phyloP scores from a whole-genome alignment of 2,113 vertebrate genomes.

The Hassar affinis region DNA sequence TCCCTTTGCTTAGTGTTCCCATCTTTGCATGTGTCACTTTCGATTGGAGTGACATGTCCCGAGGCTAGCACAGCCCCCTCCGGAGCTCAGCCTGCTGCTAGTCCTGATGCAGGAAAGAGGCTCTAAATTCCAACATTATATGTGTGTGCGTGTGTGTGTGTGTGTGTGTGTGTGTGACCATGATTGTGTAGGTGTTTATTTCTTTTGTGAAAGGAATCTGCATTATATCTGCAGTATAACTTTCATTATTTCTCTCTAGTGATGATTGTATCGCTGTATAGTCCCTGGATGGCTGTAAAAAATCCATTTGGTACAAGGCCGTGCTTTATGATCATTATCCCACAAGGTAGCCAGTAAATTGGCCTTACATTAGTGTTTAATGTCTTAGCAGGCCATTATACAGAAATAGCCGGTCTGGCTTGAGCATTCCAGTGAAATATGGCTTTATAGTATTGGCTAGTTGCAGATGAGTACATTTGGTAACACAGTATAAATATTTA shows the following conservation, averaged over 20 bases:
- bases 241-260: slow-evolving; percentile 28
- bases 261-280: background rate
- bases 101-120: slow-evolving; percentile 68
- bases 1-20: slow-evolving; percentile 39
- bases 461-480: slow-evolving; percentile 1
- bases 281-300: slow-evolving; percentile 29
- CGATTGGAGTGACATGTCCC: slow-evolving; percentile 75
- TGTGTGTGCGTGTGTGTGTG: slow-evolving; percentile 31
- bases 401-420: slow-evolving; percentile 20
- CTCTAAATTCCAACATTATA: slow-evolving; percentile 67
- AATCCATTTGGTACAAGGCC: slow-evolving; percentile 11
- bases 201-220: slow-evolving; percentile 9
- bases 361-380: slow-evolving; percentile 55
- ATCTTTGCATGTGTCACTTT: slow-evolving; percentile 76
- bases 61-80: slow-evolving; percentile 69
- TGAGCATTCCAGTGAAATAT: background rate
- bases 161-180: background rate
- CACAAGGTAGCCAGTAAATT: slow-evolving; percentile 48
- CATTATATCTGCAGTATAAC: slow-evolving; percentile 4
- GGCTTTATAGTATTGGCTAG: background rate
- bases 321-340: slow-evolving; percentile 30
- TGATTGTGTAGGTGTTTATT: slow-evolving; percentile 28
- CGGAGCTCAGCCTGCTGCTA: slow-evolving; percentile 71
- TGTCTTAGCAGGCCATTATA: slow-evolving; percentile 53
- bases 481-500: background rate